These are phyloP conservation scores for Paramacrobiotus metropolitanus DNA, from an alignment of 1,140 invertebrate species.

Conservation along the genomic window DNA sequence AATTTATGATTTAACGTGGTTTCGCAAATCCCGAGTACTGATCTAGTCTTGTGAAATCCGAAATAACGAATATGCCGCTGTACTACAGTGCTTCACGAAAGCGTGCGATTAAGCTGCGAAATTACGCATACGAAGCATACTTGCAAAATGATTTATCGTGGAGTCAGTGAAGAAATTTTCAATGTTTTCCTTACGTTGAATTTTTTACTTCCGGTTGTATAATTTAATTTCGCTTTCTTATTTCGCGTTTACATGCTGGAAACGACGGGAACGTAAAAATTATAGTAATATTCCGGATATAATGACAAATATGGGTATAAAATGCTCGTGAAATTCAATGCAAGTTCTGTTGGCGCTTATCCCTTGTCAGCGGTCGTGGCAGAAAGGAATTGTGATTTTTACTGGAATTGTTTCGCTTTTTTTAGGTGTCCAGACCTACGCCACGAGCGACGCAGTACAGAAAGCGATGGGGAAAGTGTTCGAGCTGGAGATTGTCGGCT, in stretches of 20 bases:
- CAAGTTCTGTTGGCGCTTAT: neutral
- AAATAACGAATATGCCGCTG: too few species aligned
- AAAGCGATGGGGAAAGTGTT: neutral
- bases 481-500: neutral
- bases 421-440: neutral
- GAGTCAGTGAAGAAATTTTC: too few species aligned
- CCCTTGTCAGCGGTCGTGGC: neutral
- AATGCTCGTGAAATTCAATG: neutral
- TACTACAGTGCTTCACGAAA: too few species aligned
- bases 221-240: too few species aligned
- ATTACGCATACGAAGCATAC: too few species aligned
- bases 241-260: neutral
- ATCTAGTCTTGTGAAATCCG: too few species aligned
- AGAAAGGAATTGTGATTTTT: neutral
- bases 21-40: too few species aligned
- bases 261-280: neutral
- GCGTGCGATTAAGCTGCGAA: too few species aligned
- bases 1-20: too few species aligned
- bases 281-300: neutral
- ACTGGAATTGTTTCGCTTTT: neutral
- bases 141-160: too few species aligned
- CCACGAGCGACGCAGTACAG: neutral
- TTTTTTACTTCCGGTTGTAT: too few species aligned
- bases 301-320: neutral
- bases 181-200: too few species aligned